Base-by-base conservation (phyloP, 2,888 invertebrate species). In the Hirtodrosophila alboralis region DNA sequence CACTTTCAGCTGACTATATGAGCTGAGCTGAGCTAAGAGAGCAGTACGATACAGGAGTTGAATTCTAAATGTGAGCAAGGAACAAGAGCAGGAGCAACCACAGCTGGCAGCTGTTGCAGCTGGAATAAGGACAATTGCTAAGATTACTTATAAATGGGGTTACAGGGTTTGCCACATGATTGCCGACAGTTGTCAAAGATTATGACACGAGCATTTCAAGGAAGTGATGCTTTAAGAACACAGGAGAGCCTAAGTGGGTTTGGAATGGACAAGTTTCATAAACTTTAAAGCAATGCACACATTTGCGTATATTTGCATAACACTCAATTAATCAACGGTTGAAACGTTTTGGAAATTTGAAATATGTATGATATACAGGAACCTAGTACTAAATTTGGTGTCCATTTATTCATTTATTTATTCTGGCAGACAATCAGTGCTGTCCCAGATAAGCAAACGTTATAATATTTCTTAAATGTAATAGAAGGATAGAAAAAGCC, bases 121-220 rank as follows among this genome's bases (percentile, higher is more conserved):
- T 48, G 47, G 8, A 8, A 14, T 18, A n/a, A 4, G 3, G 3
- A n/a, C 8, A 23, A 7, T 14, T 30, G 16, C 1, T 6, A 16
- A n/a, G n/a, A n/a, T n/a, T n/a, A n/a, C n/a, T 31, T 12, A 37
- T 48, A 52, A 45, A 27, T 18, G 26, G 31, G 37, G 34, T 16
- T 34, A 47, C 38, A 33, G 40, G 28, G 60, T 51, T 37, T 66
- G 73, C 73, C 69, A 53, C 64, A 65, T 73, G 84, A 84, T 80
- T 79, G 83, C 83, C 78, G 72, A 79, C 84, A 79, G 83, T 81
- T 84, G 85, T 79, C 85, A 81, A 83, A 77, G 85, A 84, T 79
- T 84, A 84, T 84, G 85, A 81, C 85, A 81, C 83, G 58, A 73
- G 52, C 61, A 47, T 48, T 56, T 34, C 48, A 48, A 47, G 28